Evolutionary conservation across 1,140 invertebrate species (phyloP).

Genomic region (Coenobita brevimanus): DNA sequence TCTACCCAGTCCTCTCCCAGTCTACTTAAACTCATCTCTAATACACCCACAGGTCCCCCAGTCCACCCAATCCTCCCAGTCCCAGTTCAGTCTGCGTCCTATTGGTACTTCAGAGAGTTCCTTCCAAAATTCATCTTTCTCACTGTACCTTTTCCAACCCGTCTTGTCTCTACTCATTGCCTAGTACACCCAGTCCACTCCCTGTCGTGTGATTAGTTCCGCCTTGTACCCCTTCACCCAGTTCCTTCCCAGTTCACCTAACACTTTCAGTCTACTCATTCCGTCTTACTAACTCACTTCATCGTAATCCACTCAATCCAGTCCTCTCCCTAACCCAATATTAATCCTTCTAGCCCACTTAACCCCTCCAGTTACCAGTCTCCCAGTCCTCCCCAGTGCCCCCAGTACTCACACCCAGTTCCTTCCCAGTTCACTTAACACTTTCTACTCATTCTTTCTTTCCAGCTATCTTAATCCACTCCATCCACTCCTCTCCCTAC

Average conservation of each 20-base stretch:
- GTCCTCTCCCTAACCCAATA: not conserved
- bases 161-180: too few species aligned
- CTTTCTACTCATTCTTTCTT: not conserved
- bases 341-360: not conserved
- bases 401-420: not conserved
- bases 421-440: not conserved
- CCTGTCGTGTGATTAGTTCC: not conserved
- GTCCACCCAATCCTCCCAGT: too few species aligned
- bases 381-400: not conserved
- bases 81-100: too few species aligned
- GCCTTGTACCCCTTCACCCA: not conserved
- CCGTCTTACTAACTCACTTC: too few species aligned
- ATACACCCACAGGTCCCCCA: not conserved
- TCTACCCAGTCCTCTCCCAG: not conserved
- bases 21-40: not conserved
- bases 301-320: not conserved
- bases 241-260: not conserved
- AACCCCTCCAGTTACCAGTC: too few species aligned
- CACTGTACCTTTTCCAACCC: too few species aligned
- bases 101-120: too few species aligned
- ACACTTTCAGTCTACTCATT: not conserved
- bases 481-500: not conserved
- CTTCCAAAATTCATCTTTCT: too few species aligned
- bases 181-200: not conserved
- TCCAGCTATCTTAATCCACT: too few species aligned